phyloP scores from a whole-genome alignment of 2,113 vertebrate genomes.

The Mesembrinibis cayennensis region DNA sequence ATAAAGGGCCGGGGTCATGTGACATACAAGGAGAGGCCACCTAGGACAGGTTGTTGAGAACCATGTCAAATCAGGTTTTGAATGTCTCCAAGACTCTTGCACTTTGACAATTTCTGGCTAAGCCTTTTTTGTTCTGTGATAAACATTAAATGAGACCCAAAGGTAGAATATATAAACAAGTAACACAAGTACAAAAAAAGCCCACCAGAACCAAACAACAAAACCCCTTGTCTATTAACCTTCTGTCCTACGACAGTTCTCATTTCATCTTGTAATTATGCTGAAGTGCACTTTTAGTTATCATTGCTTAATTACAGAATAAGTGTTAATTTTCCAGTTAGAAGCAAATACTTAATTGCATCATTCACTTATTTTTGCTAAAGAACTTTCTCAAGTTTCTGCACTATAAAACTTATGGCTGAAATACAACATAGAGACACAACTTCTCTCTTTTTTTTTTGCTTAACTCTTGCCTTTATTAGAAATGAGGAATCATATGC shows the following conservation, averaged over 20 bases:
- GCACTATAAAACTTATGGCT: accelerated
- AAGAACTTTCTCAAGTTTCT: not conserved
- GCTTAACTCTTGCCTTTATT: not conserved
- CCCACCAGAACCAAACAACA: not conserved
- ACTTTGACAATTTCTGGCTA: not conserved
- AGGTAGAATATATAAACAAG: not conserved
- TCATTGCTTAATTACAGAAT: not conserved
- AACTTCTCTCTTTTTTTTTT: not conserved
- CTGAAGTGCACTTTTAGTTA: not conserved
- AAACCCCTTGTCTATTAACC: not conserved
- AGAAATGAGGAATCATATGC: not conserved
- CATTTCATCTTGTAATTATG: not conserved
- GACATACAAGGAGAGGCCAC: not conserved
- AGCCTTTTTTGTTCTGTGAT: not conserved
- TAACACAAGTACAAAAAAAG: not conserved
- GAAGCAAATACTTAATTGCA: not conserved
- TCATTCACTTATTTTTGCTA: not conserved
- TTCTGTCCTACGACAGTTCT: not conserved
- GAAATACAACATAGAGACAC: not conserved
- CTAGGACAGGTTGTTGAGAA: too few relatives aligned
- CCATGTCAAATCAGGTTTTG: too few relatives aligned
- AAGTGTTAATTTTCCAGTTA: not conserved
- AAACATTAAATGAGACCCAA: not conserved
- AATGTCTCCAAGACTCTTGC: too few relatives aligned
- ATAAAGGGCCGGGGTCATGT: not conserved